Evolutionary conservation across 2,113 vertebrate species (phyloP).

Genomic region (Lynx canadensis): DNA sequence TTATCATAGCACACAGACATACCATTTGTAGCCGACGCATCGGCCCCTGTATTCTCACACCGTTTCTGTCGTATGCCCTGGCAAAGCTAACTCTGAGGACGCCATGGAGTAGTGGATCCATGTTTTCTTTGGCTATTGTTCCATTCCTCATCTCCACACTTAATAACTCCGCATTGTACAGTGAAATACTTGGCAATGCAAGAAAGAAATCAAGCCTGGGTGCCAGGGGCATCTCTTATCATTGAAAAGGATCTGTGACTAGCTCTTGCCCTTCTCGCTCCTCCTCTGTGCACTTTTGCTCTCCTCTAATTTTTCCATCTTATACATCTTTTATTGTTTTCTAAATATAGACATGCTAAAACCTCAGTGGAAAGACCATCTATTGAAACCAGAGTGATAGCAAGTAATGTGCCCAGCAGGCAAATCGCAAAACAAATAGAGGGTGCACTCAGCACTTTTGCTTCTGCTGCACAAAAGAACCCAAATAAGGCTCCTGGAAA

Average conservation of each 20-base stretch:
- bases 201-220: conserved; percentile 37
- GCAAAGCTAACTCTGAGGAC: not conserved
- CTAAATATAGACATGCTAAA: conserved; percentile 76
- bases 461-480: conserved; percentile 72
- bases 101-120: not conserved
- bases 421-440: conserved; percentile 79
- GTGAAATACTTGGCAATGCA: conserved; percentile 36
- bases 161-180: not conserved
- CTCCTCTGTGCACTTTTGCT: conserved; percentile 29
- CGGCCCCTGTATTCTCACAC: conserved; percentile 13
- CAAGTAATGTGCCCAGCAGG: conserved; percentile 78
- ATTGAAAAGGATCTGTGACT: not conserved
- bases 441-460: conserved; percentile 77
- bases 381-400: conserved; percentile 75
- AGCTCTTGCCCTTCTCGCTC: conserved; percentile 26
- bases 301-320: conserved; percentile 56
- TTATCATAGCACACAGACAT: not conserved
- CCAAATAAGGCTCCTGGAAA: conserved; percentile 78
- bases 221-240: not conserved
- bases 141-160: conserved; percentile 4
- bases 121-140: conserved; percentile 41
- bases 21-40: not conserved
- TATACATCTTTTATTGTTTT: conserved; percentile 72
- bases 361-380: conserved; percentile 75
- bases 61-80: not conserved